Evolutionary conservation across 2,797 vertebrate genomes (phyloP).

Genomic region (Enteromius argenteus): DNA sequence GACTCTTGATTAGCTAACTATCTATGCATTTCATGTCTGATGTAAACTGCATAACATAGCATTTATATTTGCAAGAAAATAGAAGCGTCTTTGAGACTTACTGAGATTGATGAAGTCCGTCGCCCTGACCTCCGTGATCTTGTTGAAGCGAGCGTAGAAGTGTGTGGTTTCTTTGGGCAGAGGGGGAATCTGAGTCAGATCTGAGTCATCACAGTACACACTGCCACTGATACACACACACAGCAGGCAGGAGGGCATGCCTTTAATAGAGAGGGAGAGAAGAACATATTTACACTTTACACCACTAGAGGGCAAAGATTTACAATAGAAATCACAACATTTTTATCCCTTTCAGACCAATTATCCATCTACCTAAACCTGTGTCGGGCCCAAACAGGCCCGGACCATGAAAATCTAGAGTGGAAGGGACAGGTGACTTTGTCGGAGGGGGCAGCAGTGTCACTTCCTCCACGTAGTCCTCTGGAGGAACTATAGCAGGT

Average conservation of each 20-base stretch:
- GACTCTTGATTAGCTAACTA: neutral
- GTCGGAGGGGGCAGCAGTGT: slow-evolving; percentile 43
- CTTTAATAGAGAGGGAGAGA: slow-evolving; percentile 64
- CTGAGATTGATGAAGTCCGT: slow-evolving; percentile 79
- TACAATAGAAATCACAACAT: neutral
- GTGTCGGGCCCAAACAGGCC: slow-evolving; percentile 71
- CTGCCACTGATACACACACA: slow-evolving; percentile 84
- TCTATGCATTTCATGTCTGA: neutral
- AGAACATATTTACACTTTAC: neutral
- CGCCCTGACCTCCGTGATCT: slow-evolving; percentile 71
- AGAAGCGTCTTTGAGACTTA: slow-evolving; percentile 57
- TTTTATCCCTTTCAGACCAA: neutral
- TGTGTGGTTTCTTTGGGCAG: slow-evolving; percentile 80
- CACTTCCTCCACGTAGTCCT: slow-evolving; percentile 55
- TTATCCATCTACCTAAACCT: slow-evolving; percentile 70
- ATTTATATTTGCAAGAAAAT: neutral
- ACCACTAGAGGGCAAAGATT: slow-evolving; percentile 33
- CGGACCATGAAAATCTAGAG: slow-evolving; percentile 60
- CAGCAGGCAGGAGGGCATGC: slow-evolving; percentile 80
- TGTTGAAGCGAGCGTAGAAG: slow-evolving; percentile 85
- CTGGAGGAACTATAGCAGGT: slow-evolving; percentile 9
- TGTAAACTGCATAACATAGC: neutral
- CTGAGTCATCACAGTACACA: slow-evolving; percentile 82
- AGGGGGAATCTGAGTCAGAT: slow-evolving; percentile 75
- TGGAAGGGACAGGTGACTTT: neutral